A percentile compares a stretch with the other conserved stretches of the same genome.
Evolutionary conservation across 2,888 invertebrate genomes (phyloP).

Genomic region (Actias luna): DNA sequence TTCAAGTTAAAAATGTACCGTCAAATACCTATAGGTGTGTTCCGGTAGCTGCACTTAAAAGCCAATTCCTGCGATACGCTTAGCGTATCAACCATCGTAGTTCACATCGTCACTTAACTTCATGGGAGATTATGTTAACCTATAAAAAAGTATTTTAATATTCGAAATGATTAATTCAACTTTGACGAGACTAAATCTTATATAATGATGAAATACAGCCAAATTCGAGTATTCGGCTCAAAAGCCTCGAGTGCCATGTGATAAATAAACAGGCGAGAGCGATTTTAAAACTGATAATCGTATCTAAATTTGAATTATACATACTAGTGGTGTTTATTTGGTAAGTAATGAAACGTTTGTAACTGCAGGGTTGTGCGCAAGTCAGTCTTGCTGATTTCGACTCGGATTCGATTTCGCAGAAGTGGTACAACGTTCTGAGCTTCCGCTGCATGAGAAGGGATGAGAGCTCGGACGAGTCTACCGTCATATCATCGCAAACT

Average conservation of each 20-base stretch:
- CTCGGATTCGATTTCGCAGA: constrained; percentile 88
- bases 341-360: not conserved
- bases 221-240: constrained; percentile 77
- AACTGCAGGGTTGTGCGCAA: constrained; percentile 93
- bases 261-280: constrained; percentile 69
- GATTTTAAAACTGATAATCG: constrained; percentile 39
- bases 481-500: constrained; percentile 97
- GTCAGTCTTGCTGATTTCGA: constrained; percentile 97
- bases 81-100: too few species aligned
- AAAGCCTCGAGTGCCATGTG: constrained; percentile 76
- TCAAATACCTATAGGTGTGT: too few species aligned
- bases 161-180: too few species aligned
- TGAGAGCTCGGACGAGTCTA: constrained; percentile 98
- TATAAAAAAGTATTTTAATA: not conserved
- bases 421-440: constrained; percentile 98
- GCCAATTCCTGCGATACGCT: too few species aligned
- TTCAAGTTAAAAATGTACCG: too few species aligned
- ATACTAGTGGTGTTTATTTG: not conserved
- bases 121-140: too few species aligned
- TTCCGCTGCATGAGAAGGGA: constrained; percentile 83
- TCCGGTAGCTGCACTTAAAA: too few species aligned
- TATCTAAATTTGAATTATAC: not conserved
- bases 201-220: constrained; percentile 77
- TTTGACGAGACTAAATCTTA: too few species aligned
- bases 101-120: too few species aligned